These are phyloP conservation scores for Pseudoatta argentina DNA, from an alignment of 1,140 invertebrate genomes.

Conservation along the genomic window DNA sequence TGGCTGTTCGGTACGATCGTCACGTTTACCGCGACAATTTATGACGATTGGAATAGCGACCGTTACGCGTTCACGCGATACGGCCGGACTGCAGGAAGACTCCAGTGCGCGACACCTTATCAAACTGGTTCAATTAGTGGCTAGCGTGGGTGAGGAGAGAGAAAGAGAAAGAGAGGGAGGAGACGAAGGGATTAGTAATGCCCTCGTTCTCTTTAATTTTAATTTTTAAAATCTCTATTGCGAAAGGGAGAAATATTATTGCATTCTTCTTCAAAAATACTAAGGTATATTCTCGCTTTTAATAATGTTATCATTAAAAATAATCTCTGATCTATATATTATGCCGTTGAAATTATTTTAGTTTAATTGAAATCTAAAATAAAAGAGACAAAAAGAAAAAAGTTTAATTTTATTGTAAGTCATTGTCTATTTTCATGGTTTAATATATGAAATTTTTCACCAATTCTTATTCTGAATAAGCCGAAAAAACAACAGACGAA, in stretches of 20 bases:
- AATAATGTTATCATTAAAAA: slow-evolving; percentile 1
- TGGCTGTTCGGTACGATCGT: slow-evolving; percentile 77
- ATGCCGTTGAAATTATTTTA: neutral
- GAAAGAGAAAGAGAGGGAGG: neutral
- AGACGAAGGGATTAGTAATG: neutral
- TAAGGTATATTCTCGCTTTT: neutral
- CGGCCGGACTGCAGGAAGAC: slow-evolving; percentile 66
- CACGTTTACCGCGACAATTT: slow-evolving; percentile 78
- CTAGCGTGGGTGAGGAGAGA: neutral
- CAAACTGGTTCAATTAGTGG: slow-evolving; percentile 77
- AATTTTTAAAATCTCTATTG: neutral
- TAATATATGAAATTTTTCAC: neutral
- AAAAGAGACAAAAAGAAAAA: too few relatives aligned
- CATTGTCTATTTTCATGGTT: neutral
- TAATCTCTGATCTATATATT: neutral
- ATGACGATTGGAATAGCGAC: slow-evolving; percentile 80
- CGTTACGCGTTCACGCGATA: slow-evolving; percentile 73
- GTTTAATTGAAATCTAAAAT: neutral
- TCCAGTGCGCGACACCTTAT: slow-evolving; percentile 64
- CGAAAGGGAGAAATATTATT: neutral
- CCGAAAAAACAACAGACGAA: neutral
- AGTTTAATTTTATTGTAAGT: neutral
- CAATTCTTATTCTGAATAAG: neutral
- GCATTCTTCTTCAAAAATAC: neutral
- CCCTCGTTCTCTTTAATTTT: neutral